Base-by-base conservation (phyloP, 1,140 invertebrate species). In the Papilio helenus region DNA sequence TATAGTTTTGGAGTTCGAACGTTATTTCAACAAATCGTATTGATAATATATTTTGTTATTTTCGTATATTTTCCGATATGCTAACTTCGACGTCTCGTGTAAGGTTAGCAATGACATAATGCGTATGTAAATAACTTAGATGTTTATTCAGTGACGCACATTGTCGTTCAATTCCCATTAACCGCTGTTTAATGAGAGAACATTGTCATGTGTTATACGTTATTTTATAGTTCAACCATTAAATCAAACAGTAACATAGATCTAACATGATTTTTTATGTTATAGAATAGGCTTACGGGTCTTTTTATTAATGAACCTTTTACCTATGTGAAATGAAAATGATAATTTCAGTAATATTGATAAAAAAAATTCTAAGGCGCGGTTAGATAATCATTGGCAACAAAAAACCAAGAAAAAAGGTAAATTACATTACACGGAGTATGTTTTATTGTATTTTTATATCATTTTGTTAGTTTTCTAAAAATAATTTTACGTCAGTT, bases 81-180 rank as follows among this genome's bases (percentile, higher is more conserved):
- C 9, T 44, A 77, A 61, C 76, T 77, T 65, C 34, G 34, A 23
- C 44, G 58, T 77, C 76, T 42, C 76, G 76, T 44, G 58, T 81
- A 84, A 84, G 83, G 83, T 87, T 87, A 85, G 85, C 82, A 79
- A 83, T 88, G 87, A 90, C 85, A 89, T 89, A 87, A 88, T 44
- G 72, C 78, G 72, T 81, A 82, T 84, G 80, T 79, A 84, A 79
- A 85, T 84, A 83, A 78, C 80, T 80, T 81, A 74, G 81, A 81
- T 84, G 79, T 84, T 84, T 87, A 82, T 85, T 81, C 81, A 86
- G 49, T 89, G 87, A 89, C 88, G 86, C 81, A 86, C 83, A 72
- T 81, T 81, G 74, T 4, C 79, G 85, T 84, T 80, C 49, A 80
- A 80, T 79, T 65, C 77, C 72, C 80, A 78, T 79, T 76, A 76